These are phyloP conservation scores for Cardiocondyla obscurior DNA, from an alignment of 1,140 invertebrate species.

Conservation along the genomic window DNA sequence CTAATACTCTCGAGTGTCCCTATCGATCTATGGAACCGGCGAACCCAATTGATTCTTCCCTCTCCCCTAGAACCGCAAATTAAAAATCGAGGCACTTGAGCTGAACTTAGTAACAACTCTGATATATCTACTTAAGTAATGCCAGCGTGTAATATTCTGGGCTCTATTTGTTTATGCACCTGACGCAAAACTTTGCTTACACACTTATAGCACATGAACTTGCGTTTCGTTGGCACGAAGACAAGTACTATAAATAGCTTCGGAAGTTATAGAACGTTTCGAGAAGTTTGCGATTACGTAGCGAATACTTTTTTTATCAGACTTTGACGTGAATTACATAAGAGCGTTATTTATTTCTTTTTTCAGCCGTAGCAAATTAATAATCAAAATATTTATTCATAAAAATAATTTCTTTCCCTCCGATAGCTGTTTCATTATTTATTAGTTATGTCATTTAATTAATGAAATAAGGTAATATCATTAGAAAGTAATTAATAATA, in stretches of 20 bases:
- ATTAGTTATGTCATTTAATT: neutral
- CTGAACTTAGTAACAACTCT: slow-evolving; percentile 36
- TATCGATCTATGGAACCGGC: slow-evolving; percentile 37
- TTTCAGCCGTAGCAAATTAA: neutral
- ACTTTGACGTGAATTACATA: neutral
- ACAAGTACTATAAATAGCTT: slow-evolving; percentile 37
- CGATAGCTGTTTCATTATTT: neutral
- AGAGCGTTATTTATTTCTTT: neutral
- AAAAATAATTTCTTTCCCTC: neutral
- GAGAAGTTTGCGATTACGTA: neutral
- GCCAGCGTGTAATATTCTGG: slow-evolving; percentile 42
- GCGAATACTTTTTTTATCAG: neutral
- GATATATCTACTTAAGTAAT: slow-evolving; percentile 31
- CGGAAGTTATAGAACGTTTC: slow-evolving; percentile 48
- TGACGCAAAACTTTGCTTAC: slow-evolving; percentile 24
- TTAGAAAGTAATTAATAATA: slow-evolving; percentile 22
- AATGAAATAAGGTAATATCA: neutral
- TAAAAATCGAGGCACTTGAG: slow-evolving; percentile 60
- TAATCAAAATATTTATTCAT: neutral
- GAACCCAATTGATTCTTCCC: slow-evolving; percentile 65
- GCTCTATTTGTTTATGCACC: slow-evolving; percentile 49
- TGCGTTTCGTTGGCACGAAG: slow-evolving; percentile 41
- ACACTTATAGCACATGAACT: slow-evolving; percentile 44
- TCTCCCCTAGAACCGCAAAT: slow-evolving; percentile 56
- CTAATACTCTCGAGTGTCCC: slow-evolving; percentile 28